phyloP scores from a whole-genome alignment of 2,113 vertebrate genomes.

The Rhynchomys soricoides region DNA sequence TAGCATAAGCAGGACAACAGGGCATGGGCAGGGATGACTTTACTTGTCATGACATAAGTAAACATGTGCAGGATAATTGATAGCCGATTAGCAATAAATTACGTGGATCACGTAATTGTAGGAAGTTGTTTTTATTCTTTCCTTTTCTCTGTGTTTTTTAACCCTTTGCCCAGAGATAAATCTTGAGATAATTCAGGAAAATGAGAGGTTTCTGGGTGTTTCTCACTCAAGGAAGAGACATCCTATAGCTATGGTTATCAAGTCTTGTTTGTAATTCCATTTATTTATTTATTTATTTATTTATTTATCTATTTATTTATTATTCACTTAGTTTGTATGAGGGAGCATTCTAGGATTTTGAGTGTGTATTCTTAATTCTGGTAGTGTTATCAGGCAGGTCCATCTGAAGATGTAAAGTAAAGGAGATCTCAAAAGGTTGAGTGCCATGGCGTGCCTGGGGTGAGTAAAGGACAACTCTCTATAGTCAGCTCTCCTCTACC shows the following conservation, averaged over 20 bases:
- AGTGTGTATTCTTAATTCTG: too few species aligned
- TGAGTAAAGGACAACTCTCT: background rate
- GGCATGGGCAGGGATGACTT: slow-evolving; percentile 57
- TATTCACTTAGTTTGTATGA: background rate
- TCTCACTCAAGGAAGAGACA: background rate
- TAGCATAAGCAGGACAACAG: slow-evolving; percentile 51
- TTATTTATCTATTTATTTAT: too few species aligned
- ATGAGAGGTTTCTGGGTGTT: background rate
- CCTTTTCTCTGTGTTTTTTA: background rate
- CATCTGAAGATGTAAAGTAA: too few species aligned
- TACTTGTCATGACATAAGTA: slow-evolving; percentile 70
- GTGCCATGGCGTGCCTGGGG: background rate
- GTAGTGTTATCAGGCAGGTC: too few species aligned
- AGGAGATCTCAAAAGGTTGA: background rate
- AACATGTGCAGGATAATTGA: slow-evolving; percentile 72
- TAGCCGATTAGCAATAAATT: slow-evolving; percentile 61
- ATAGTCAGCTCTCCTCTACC: background rate
- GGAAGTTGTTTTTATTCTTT: background rate
- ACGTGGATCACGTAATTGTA: slow-evolving; percentile 19
- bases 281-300: background rate
- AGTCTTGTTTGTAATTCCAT: background rate
- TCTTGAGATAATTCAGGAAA: slow-evolving; percentile 25
- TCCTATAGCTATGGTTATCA: background rate
- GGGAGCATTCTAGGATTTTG: too few species aligned
- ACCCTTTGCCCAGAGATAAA: background rate